phyloP scores from a whole-genome alignment of 2,888 invertebrate species.

The Anoplius nigerrimus region DNA sequence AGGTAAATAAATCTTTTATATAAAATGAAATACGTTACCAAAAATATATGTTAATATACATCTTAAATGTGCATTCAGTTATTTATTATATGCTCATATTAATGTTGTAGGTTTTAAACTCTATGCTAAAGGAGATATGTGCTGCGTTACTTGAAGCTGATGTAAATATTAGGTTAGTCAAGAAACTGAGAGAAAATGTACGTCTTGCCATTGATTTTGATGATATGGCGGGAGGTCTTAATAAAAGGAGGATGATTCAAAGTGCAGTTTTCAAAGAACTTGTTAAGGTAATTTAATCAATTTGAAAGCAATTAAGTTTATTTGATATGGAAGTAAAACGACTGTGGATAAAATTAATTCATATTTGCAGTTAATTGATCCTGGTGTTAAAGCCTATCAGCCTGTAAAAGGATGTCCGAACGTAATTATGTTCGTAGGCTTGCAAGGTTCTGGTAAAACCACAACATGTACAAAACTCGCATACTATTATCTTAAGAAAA shows the following conservation, averaged over 20 bases:
- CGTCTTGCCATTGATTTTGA: conserved; percentile 98
- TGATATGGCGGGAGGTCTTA: conserved; percentile 99
- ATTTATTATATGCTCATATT: conserved; percentile 1
- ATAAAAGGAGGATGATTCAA: conserved; percentile 98
- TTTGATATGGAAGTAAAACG: too few species aligned
- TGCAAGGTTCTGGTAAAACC: conserved; percentile 99
- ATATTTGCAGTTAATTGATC: conserved; percentile 83
- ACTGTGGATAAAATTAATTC: background rate
- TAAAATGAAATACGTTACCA: too few species aligned
- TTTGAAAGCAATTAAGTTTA: background rate
- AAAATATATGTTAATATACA: background rate
- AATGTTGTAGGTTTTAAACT: conserved; percentile 89
- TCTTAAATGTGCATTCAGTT: background rate
- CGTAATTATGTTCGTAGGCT: conserved; percentile 99
- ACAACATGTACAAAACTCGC: conserved; percentile 99
- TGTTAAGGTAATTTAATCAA: conserved; percentile 86
- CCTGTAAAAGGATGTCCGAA: conserved; percentile 97
- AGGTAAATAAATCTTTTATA: too few species aligned
- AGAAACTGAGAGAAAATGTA: conserved; percentile 97
- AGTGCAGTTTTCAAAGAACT: conserved; percentile 99
- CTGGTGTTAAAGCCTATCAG: conserved; percentile 97
- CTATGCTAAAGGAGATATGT: conserved; percentile 99
- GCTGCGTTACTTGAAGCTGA: conserved; percentile 98
- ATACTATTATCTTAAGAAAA: conserved; percentile 98
- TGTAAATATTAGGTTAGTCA: conserved; percentile 96